phyloP scores from a whole-genome alignment of 2,888 invertebrate genomes.

The Chrysotoxum bicinctum region DNA sequence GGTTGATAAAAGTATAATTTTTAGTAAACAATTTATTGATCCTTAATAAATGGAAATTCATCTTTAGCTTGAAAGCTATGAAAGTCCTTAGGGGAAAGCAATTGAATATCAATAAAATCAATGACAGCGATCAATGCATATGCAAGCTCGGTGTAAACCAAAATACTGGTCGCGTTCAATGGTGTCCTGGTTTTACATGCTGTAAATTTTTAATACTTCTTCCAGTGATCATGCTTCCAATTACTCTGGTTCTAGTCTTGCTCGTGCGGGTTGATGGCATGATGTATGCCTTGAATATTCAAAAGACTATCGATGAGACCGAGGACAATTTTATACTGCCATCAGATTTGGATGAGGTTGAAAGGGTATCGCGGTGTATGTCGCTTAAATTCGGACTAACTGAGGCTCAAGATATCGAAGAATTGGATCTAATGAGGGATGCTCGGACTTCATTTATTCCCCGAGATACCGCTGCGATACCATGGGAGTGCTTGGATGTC shows the following conservation, averaged over 20 bases:
- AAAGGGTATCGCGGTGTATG: conserved; percentile 77
- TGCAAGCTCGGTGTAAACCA: conserved; percentile 78
- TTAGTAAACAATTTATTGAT: not conserved
- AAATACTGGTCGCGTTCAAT: conserved; percentile 80
- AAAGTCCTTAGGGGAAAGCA: conserved; percentile 39
- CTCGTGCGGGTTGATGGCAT: conserved; percentile 79
- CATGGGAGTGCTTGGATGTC: conserved; percentile 78
- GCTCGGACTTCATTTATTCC: conserved; percentile 86
- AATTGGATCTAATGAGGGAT: conserved; percentile 84
- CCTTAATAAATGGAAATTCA: not conserved
- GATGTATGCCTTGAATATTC: conserved; percentile 77
- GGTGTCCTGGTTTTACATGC: conserved; percentile 81
- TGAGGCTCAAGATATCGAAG: conserved; percentile 82
- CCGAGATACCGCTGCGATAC: conserved; percentile 82
- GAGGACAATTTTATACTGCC: conserved; percentile 60
- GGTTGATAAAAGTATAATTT: not conserved
- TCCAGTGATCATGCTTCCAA: conserved; percentile 80
- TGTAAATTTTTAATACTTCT: conserved; percentile 80
- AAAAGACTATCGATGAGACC: conserved; percentile 60
- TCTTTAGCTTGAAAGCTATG: conserved; percentile 14
- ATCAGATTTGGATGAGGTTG: conserved; percentile 71
- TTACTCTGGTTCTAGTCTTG: conserved; percentile 78
- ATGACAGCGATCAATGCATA: conserved; percentile 68
- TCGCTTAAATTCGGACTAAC: conserved; percentile 78
- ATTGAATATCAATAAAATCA: conserved; percentile 68